Conservation (phyloP, 1,140 invertebrate genomes). For the Leptinotarsa texana region DNA sequence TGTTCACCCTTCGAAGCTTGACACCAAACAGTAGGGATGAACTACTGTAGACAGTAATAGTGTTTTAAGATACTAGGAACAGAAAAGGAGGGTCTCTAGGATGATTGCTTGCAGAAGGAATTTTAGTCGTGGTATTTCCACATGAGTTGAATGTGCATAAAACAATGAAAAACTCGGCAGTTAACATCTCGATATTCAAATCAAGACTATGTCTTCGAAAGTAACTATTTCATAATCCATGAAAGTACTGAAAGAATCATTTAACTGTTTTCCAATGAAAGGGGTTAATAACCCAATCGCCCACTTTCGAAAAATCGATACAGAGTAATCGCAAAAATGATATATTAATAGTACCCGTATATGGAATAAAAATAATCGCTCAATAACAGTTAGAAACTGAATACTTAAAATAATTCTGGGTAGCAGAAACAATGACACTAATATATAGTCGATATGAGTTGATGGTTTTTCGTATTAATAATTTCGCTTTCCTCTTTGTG, state of each 20-base stretch:
- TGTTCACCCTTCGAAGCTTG: too few relatives aligned
- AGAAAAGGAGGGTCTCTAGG: too few relatives aligned
- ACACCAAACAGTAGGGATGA: too few relatives aligned
- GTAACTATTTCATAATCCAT: not conserved
- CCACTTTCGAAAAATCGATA: conserved; percentile 19
- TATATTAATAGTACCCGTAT: conserved; percentile 13
- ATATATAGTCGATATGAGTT: not conserved
- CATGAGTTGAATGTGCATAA: too few relatives aligned
- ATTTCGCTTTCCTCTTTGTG: not conserved
- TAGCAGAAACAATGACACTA: not conserved
- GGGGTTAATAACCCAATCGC: conserved; percentile 9
- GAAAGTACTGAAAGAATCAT: not conserved
- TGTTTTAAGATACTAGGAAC: too few relatives aligned
- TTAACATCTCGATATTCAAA: too few relatives aligned
- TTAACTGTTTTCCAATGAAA: not conserved
- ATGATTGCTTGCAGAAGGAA: too few relatives aligned
- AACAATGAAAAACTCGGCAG: too few relatives aligned
- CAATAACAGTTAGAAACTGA: not conserved
- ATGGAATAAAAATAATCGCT: conserved; percentile 5
- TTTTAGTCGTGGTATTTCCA: too few relatives aligned
- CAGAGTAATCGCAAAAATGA: not conserved
- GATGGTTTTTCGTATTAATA: not conserved
- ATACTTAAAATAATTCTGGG: conserved; percentile 5
- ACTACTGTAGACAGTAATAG: too few relatives aligned
- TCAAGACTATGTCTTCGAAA: not conserved